Evolutionary conservation across 2,888 invertebrate species (phyloP).

Genomic region (Hydropsyche betteni): DNA sequence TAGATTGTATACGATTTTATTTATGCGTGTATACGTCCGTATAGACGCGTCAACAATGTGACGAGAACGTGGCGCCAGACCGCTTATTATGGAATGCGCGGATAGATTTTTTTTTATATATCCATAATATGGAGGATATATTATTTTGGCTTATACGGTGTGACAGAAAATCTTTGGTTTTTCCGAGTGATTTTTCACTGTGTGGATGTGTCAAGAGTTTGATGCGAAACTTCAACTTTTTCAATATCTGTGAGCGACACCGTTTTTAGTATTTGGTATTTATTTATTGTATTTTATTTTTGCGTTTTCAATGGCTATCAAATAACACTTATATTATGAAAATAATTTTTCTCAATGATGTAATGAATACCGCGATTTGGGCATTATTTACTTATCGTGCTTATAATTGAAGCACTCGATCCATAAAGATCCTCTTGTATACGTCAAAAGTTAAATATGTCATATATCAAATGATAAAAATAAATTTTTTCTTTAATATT

Average conservation of each 20-base stretch:
- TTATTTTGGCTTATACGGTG: neutral
- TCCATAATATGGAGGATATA: neutral
- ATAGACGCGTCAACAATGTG: constrained; percentile 38
- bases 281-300: too few relatives aligned
- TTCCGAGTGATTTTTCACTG: neutral
- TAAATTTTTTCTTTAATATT: neutral
- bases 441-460: constrained; percentile 21
- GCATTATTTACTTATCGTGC: too few relatives aligned
- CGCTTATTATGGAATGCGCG: neutral
- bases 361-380: neutral
- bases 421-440: constrained; percentile 9
- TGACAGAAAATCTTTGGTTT: neutral
- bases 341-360: neutral
- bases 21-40: constrained; percentile 3
- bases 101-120: neutral
- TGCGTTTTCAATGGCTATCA: too few relatives aligned
- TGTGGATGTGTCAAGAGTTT: too few relatives aligned
- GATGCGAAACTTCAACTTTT: too few relatives aligned
- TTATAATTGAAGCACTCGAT: constrained; percentile 8
- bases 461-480: constrained; percentile 3
- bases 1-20: neutral
- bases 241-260: too few relatives aligned
- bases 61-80: constrained; percentile 30
- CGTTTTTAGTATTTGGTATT: too few relatives aligned
- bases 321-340: too few relatives aligned